These are phyloP conservation scores for Okamejei kenojei DNA, from an alignment of 2,797 vertebrate species.

Conservation along the genomic window DNA sequence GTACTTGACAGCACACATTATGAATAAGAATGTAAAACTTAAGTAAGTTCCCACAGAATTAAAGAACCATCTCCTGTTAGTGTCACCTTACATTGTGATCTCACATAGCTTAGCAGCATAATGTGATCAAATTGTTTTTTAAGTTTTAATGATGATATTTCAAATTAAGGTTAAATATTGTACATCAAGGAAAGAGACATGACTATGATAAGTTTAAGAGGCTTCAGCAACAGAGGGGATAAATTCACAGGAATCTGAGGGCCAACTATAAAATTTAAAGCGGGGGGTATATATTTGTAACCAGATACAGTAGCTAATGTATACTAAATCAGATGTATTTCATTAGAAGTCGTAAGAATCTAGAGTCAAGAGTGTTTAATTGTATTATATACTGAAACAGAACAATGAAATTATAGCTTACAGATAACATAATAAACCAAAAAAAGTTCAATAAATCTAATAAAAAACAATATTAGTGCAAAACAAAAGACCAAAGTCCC, in stretches of 20 bases:
- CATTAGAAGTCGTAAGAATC: not conserved
- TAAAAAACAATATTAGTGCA: too few species aligned
- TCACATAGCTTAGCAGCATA: not conserved
- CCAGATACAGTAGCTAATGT: not conserved
- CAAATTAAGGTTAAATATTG: not conserved
- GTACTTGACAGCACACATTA: slow-evolving; percentile 22
- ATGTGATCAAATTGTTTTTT: not conserved
- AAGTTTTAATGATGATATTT: not conserved
- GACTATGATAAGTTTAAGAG: not conserved
- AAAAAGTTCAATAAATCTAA: too few species aligned
- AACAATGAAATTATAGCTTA: too few species aligned
- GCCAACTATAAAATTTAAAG: not conserved
- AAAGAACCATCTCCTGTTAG: not conserved
- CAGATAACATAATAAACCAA: too few species aligned
- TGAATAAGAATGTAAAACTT: not conserved
- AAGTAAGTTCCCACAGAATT: not conserved
- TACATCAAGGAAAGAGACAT: not conserved
- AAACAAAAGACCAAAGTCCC: too few species aligned
- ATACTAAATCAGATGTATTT: not conserved
- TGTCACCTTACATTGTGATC: not conserved
- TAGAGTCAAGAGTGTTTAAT: too few species aligned
- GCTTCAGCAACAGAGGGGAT: too few species aligned
- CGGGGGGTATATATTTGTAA: not conserved
- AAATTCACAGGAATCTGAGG: too few species aligned
- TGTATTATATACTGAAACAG: too few species aligned